Evolutionary conservation across 2,888 invertebrate species (phyloP).

Genomic region (Stramonita haemastoma): DNA sequence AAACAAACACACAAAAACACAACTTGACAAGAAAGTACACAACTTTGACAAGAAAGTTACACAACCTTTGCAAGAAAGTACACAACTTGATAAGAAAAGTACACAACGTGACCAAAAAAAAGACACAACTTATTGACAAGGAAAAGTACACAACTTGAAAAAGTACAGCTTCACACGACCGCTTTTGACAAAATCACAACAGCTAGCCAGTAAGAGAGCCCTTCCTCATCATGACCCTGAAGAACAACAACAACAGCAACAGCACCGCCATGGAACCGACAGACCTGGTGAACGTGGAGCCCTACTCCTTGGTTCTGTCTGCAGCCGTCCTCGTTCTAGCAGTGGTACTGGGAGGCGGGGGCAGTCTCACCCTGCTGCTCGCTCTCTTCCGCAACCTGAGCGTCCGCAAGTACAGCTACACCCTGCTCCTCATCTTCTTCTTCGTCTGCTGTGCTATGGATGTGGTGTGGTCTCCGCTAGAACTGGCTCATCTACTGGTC

Average conservation of each 20-base stretch:
- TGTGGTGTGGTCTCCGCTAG: conserved; percentile 67
- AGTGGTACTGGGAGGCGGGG: conserved; percentile 63
- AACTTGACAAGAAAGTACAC: no score
- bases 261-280: background rate
- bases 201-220: no score
- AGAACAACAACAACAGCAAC: conserved; percentile 26
- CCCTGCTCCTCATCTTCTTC: conserved; percentile 60
- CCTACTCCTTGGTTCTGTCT: conserved; percentile 68
- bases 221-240: background rate
- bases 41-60: no score
- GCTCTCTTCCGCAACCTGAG: conserved; percentile 61
- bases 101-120: no score
- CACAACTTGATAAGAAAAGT: no score
- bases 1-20: no score
- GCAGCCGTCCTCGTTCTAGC: conserved; percentile 61
- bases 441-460: conserved; percentile 60
- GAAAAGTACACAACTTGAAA: no score
- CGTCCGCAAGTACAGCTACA: conserved; percentile 51
- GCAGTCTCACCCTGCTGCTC: conserved; percentile 62
- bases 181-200: no score
- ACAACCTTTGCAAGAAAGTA: no score
- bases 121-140: no score
- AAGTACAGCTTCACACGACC: no score
- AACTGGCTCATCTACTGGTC: conserved; percentile 61
- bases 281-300: conserved; percentile 50